Evolutionary conservation across 2,113 vertebrate genomes (phyloP).

Genomic region (Geothlypis trichas): DNA sequence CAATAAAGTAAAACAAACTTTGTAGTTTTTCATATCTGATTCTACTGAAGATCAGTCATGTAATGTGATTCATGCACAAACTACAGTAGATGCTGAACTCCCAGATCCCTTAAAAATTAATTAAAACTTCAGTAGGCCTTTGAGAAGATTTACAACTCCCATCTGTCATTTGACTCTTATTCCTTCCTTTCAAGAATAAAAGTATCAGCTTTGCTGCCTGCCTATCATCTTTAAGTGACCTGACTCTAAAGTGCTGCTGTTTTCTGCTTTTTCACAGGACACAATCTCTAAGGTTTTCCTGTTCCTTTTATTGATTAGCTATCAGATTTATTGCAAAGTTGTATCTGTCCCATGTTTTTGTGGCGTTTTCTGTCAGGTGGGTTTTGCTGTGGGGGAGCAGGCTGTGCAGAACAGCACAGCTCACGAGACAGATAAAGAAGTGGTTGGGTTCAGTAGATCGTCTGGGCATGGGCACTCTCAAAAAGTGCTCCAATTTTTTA

Average conservation of each 20-base stretch:
- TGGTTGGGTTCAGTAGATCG: not conserved
- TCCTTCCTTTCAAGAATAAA: not conserved
- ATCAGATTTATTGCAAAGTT: not conserved
- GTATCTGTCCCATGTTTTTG: not conserved
- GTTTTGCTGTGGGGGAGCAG: not conserved
- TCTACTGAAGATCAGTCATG: not conserved
- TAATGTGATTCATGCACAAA: not conserved
- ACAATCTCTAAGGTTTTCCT: not conserved
- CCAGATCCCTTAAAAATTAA: not conserved
- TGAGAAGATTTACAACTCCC: not conserved
- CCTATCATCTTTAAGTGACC: not conserved
- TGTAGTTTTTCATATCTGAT: not conserved
- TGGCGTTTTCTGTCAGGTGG: not conserved
- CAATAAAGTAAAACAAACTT: not conserved
- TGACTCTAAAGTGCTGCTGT: not conserved
- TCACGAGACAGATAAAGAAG: not conserved
- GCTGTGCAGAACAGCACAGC: not conserved
- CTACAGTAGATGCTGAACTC: not conserved
- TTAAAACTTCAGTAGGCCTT: not conserved
- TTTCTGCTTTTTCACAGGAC: not conserved
- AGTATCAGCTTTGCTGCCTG: not conserved
- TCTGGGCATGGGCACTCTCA: not conserved
- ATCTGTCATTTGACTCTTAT: not conserved
- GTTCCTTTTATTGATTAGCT: not conserved
- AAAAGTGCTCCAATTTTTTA: fast-evolving